Percentiles rank a stretch among this genome's conserved stretches.
phyloP scores from a whole-genome alignment of 2,113 vertebrate species.

The Alexandromys fortis region DNA sequence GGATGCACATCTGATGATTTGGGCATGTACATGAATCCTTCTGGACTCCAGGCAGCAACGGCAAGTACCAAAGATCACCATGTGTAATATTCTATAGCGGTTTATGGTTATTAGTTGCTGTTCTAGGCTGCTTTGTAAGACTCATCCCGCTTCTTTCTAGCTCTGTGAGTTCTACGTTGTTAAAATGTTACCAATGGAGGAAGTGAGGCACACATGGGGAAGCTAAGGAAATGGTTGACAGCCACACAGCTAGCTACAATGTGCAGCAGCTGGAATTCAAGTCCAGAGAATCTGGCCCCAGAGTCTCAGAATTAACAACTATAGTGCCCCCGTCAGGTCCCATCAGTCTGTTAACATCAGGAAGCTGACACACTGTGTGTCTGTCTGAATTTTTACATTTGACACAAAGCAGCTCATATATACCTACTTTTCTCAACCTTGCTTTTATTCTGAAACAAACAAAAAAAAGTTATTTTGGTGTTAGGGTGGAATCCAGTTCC shows the following conservation, averaged over 20 bases:
- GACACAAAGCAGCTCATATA: neutral
- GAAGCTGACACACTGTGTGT: neutral
- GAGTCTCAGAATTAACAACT: neutral
- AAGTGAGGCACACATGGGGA: neutral
- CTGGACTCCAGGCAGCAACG: neutral
- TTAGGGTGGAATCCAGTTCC: neutral
- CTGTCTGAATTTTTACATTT: neutral
- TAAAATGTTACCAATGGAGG: neutral
- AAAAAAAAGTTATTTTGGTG: neutral
- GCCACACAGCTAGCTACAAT: neutral
- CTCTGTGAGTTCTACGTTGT: neutral
- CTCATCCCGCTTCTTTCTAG: neutral
- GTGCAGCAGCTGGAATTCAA: no score
- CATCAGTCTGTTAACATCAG: neutral
- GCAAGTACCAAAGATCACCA: neutral
- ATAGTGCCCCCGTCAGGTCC: accelerated
- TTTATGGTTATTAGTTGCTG: neutral
- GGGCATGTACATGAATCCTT: neutral
- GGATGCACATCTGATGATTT: no score
- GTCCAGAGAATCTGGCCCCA: neutral
- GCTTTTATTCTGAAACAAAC: neutral
- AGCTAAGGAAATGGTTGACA: neutral
- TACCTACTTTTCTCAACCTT: neutral
- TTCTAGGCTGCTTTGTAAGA: neutral
- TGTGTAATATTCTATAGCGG: no score